Evolutionary conservation across 2,113 vertebrate genomes (phyloP), one percentile per base, ranked within the genome.

Genomic region (Pluvialis apricaria): DNA sequence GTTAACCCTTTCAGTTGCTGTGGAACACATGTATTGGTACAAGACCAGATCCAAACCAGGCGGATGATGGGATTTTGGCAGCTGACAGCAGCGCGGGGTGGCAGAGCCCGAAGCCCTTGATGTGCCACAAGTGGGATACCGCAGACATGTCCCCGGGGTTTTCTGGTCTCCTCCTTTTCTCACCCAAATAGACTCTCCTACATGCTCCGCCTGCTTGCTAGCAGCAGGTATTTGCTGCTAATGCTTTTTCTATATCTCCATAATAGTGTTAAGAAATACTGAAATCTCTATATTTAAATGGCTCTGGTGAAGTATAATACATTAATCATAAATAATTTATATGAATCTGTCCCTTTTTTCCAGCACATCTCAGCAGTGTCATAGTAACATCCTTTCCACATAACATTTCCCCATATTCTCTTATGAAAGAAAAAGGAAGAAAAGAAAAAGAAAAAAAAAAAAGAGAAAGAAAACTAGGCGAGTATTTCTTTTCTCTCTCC

Each of bases 311-410:
- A 69, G 60, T 61, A 82, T 45, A 85, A 82, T 54, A n/a, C 82
- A 58, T 96, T 89, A 82, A 92, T 90, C 87, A 96, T 95, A 88
- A 96, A 96, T 96, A 82, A 92, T 97, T 93, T 93, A 94, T 92
- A 49, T 3, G 19, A 80, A 52, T 66, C 75, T 83, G 70, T 89
- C 57, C 57, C 52, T 38, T 32, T 85, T 83, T 82, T 58, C 9
- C 38, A 45, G 71, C 55, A 26, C 61, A n/a, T 79, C 73, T 86
- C 90, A 51, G 79, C 84, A 77, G 68, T 38, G 75, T 47, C 90
- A 90, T 6, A 62, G 75, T 69, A 62, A 86, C 88, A 83, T 83
- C 71, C 42, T 81, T 62, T 14, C 78, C 32, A 2, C 0, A 24
- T 7, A 82, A 29, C 45, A 24, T n/a, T 42, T 22, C 64, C 54